Evolutionary conservation across 1,140 invertebrate genomes (phyloP).

Genomic region (Oedothorax gibbosus): DNA sequence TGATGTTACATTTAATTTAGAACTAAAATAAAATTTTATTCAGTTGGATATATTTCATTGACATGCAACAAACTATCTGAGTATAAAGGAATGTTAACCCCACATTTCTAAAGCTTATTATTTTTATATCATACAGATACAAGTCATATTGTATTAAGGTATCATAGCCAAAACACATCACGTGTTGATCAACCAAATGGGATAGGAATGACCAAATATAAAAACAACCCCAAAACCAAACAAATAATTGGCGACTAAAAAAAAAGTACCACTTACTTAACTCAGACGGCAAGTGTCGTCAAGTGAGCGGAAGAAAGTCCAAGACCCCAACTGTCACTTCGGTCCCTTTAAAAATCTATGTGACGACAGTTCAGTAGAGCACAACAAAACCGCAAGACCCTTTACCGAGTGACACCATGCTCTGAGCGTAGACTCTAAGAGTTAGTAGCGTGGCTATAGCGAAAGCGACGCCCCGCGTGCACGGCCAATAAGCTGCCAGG

Average conservation of each 20-base stretch:
- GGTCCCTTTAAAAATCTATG: slow-evolving; percentile 49
- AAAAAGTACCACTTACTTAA: slow-evolving; percentile 35
- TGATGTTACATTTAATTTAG: too few relatives aligned
- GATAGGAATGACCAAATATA: too few relatives aligned
- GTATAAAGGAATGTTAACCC: too few relatives aligned
- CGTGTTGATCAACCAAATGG: too few relatives aligned
- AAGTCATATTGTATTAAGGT: too few relatives aligned
- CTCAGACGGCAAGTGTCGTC: slow-evolving; percentile 16
- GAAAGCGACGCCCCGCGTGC: slow-evolving; percentile 57
- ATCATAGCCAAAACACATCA: too few relatives aligned
- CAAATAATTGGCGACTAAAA: background rate
- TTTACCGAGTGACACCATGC: slow-evolving; percentile 38
- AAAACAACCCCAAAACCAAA: background rate
- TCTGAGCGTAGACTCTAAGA: slow-evolving; percentile 42
- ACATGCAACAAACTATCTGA: too few relatives aligned
- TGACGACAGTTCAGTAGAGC: slow-evolving; percentile 47
- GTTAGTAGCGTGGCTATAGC: slow-evolving; percentile 44
- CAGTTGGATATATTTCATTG: too few relatives aligned
- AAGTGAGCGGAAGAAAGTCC: slow-evolving; percentile 50
- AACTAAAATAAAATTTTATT: too few relatives aligned
- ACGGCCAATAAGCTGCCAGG: slow-evolving; percentile 61
- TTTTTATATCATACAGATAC: too few relatives aligned
- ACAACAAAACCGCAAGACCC: slow-evolving; percentile 58
- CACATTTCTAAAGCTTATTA: too few relatives aligned
- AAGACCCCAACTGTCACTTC: slow-evolving; percentile 51